A percentile compares a stretch with the other conserved stretches of the same genome.
Conservation (phyloP, 2,888 invertebrate species). For the Hyles lineata region DNA sequence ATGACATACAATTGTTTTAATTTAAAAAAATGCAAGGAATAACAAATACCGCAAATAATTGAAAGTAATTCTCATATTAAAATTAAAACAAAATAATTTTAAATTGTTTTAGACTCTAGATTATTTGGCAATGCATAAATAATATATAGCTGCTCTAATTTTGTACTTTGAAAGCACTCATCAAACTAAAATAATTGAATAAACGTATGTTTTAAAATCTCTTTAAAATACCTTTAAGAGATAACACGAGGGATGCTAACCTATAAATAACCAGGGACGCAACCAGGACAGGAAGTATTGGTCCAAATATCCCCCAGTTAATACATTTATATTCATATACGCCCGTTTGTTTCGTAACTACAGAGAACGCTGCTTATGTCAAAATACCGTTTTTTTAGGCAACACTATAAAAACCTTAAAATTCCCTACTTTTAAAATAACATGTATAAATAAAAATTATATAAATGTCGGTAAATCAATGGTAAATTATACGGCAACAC, state of each 20-base stretch:
- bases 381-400: neutral
- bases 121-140: neutral
- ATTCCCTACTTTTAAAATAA: neutral
- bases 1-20: neutral
- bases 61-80: neutral
- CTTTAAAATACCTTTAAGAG: constrained; percentile 13
- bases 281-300: constrained; percentile 23
- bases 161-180: constrained; percentile 10
- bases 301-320: constrained; percentile 17
- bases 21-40: neutral
- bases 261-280: constrained; percentile 22
- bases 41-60: neutral
- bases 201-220: neutral
- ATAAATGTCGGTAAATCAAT: neutral
- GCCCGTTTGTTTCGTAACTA: neutral
- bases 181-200: neutral
- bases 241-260: constrained; percentile 25
- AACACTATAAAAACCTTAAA: neutral
- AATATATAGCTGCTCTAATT: neutral
- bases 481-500: neutral
- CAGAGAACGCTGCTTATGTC: neutral
- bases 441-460: neutral
- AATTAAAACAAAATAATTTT: neutral
- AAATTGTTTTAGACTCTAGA: neutral
- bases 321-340: constrained; percentile 3